Evolutionary conservation across 1,140 invertebrate genomes (phyloP).

Genomic region (Oppia nitens): DNA sequence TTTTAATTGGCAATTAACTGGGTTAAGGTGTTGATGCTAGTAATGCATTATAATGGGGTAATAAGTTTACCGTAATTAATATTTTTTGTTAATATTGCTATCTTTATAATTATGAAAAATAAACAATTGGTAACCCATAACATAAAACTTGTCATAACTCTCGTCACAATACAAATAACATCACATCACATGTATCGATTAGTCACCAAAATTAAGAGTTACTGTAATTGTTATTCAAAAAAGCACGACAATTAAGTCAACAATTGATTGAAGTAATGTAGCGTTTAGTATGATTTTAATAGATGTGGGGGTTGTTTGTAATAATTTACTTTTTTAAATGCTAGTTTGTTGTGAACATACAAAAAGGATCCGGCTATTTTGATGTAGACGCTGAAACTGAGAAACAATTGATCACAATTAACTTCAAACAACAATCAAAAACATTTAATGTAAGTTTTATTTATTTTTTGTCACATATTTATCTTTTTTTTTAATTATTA

Average conservation of each 20-base stretch:
- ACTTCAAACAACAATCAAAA: neutral
- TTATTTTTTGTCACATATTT: too few species aligned
- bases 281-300: too few species aligned
- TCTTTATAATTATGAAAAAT: neutral
- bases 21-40: neutral
- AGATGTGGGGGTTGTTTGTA: too few species aligned
- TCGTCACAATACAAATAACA: neutral
- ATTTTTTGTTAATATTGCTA: neutral
- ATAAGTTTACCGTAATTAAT: neutral
- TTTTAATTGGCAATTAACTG: neutral
- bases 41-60: neutral
- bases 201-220: too few species aligned
- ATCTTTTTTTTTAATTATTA: too few species aligned
- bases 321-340: neutral
- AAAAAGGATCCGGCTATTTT: constrained; percentile 13
- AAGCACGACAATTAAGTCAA: neutral
- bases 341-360: neutral
- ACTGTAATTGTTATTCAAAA: neutral
- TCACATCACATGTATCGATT: neutral
- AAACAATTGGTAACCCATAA: too few species aligned
- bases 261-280: too few species aligned
- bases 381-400: neutral
- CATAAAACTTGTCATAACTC: neutral
- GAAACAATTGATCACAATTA: neutral
- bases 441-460: constrained; percentile 5